Evolutionary conservation across 2,888 invertebrate genomes (phyloP), one percentile per base, ranked within the genome.

Genomic region (Monochamus alternatus): DNA sequence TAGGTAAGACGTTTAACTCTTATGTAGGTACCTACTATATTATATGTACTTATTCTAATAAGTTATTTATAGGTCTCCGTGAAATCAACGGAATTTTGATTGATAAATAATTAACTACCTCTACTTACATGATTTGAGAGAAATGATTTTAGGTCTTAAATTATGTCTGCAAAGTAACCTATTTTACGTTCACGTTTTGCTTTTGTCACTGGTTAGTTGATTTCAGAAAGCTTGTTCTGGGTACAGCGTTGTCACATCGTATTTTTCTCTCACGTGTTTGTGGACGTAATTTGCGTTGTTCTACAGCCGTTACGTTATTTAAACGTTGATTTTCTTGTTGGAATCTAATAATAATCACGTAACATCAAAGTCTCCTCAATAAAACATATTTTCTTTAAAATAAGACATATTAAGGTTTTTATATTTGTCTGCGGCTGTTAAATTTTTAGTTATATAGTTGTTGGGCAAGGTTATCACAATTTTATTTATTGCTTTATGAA

Each of bases 221-320:
- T 78, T 69, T 78, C 74, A 73, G 76, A 76, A 78, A 76, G 76
- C 73, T 76, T 62, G 73, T 76, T 76, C 62, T 75, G 22, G 44
- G 74, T 64, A 75, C 77, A 14, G 58, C 51, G 77, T 79, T 79
- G 79, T 59, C 79, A 75, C 31, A 71, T 79, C 58, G 55, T 3
- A 7, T 68, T 9, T 12, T 52, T 58, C 51, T 72, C 47, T 67
- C 65, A 71, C 71, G 76, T 75, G 78, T 71, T 67, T n/a, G 69
- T 71, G 64, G n/a, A 55, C 22, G 5, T 14, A n/a, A 14, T 64
- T 9, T 64, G 64, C 64, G 64, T 64, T 55, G 55, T 55, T 7
- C 14, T 55, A 22, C 22, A 55, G 7, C 14, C 55, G 22, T n/a
- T 52, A 12, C n/a, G 12, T 9, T 12, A n/a, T 55, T 14, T 14